A percentile compares a stretch with the other conserved stretches of the same genome.
phyloP scores from a whole-genome alignment of 2,888 invertebrate species.

The Cartodere bifasciata region DNA sequence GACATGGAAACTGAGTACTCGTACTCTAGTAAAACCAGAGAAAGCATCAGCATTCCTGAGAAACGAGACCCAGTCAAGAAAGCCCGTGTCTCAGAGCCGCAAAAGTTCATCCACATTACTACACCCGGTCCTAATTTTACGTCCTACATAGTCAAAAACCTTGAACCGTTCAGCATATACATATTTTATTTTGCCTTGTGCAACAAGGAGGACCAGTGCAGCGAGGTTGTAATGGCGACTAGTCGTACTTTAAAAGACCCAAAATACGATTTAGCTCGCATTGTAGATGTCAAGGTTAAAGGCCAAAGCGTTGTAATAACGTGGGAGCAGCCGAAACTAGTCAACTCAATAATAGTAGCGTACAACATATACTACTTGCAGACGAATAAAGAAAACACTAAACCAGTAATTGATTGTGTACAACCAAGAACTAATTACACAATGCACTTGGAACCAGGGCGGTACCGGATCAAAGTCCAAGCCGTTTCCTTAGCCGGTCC shows the following conservation, averaged over 20 bases:
- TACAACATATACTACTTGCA: slow-evolving; percentile 46
- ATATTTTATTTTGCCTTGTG: slow-evolving; percentile 48
- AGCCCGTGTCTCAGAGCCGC: too few relatives aligned
- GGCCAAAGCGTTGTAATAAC: slow-evolving; percentile 22
- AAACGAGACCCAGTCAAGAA: too few relatives aligned
- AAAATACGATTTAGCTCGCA: slow-evolving; percentile 33
- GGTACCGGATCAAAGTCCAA: slow-evolving; percentile 43
- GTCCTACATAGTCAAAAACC: slow-evolving; percentile 25
- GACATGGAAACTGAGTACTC: too few relatives aligned
- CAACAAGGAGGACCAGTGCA: slow-evolving; percentile 42
- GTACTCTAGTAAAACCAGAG: too few relatives aligned
- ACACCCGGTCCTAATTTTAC: too few relatives aligned
- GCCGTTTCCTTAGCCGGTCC: slow-evolving; percentile 48
- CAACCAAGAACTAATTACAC: slow-evolving; percentile 19
- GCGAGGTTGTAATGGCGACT: slow-evolving; percentile 34
- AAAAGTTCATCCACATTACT: too few relatives aligned
- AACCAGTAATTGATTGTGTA: slow-evolving; percentile 38
- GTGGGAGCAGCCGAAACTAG: slow-evolving; percentile 49
- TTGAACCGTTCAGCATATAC: slow-evolving; percentile 47
- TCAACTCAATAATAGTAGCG: slow-evolving; percentile 52
- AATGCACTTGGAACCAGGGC: slow-evolving; percentile 38
- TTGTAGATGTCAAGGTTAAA: slow-evolving; percentile 17
- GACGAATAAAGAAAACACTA: slow-evolving; percentile 28
- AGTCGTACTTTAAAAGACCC: slow-evolving; percentile 36
- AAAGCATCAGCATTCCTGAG: too few relatives aligned